These are phyloP conservation scores for Lophotis ruficrista DNA, from an alignment of 2,113 vertebrate genomes.

Conservation along the genomic window DNA sequence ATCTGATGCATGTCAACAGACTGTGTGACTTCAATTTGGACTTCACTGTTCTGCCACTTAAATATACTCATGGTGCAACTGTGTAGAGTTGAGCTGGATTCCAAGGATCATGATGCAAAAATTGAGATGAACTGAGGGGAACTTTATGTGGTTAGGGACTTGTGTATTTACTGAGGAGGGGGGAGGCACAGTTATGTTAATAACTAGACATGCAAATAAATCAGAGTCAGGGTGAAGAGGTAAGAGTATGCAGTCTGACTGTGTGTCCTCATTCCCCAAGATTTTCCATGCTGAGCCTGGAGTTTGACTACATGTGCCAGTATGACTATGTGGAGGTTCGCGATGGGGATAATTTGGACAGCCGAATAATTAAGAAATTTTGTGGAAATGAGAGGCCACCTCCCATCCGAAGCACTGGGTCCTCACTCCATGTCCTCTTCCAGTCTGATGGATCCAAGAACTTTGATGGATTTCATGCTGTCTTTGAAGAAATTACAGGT, in stretches of 20 bases:
- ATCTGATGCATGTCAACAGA: background rate
- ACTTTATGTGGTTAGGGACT: background rate
- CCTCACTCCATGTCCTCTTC: constrained; percentile 91
- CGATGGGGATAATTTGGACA: constrained; percentile 87
- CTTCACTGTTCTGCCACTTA: background rate
- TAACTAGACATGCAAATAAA: background rate
- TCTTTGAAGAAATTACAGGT: constrained; percentile 95
- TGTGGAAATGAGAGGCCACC: constrained; percentile 91
- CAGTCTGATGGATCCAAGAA: constrained; percentile 96
- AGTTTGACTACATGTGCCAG: constrained; percentile 94
- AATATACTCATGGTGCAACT: background rate
- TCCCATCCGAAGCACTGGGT: constrained; percentile 85
- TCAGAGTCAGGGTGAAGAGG: background rate
- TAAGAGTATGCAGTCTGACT: background rate
- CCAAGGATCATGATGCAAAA: background rate
- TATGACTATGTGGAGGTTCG: constrained; percentile 94
- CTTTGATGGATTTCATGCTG: constrained; percentile 94
- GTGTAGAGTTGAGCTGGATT: background rate
- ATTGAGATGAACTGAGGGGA: background rate
- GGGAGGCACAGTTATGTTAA: background rate
- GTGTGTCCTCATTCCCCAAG: constrained; percentile 65
- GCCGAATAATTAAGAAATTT: constrained; percentile 87
- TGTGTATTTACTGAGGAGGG: background rate
- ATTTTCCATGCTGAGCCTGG: constrained; percentile 95
- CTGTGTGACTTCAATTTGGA: background rate